Evolutionary conservation across 2,888 invertebrate species (phyloP).

Genomic region (Eupithecia abbreviata): DNA sequence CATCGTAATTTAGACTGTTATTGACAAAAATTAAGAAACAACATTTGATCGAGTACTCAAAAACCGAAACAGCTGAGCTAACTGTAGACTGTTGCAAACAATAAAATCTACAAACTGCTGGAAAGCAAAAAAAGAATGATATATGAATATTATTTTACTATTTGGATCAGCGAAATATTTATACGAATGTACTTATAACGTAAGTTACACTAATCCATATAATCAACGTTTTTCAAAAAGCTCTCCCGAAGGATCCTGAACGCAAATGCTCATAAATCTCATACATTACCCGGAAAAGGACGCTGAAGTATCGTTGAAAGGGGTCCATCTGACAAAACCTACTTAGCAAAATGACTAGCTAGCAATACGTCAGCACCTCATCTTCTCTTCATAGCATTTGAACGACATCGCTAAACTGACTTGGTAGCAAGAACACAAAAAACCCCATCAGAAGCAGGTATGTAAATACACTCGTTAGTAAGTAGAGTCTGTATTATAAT

Average conservation of each 20-base stretch:
- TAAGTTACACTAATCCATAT: not conserved
- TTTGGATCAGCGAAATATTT: not conserved
- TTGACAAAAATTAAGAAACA: not conserved
- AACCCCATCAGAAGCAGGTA: constrained; percentile 34
- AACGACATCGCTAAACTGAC: no score
- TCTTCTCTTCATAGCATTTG: no score
- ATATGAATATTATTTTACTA: not conserved
- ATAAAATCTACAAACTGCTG: not conserved
- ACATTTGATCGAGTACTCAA: not conserved
- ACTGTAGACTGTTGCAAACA: not conserved
- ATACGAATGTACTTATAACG: not conserved
- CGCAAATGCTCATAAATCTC: constrained; percentile 18
- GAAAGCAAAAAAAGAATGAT: not conserved
- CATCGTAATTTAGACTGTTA: not conserved
- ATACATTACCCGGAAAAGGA: constrained; percentile 14
- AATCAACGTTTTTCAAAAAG: not conserved
- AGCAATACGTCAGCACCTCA: no score
- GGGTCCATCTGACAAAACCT: no score
- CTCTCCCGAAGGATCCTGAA: not conserved
- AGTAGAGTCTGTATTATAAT: constrained; percentile 65
- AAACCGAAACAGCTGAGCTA: not conserved
- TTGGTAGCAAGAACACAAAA: constrained; percentile 30
- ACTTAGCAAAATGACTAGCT: no score
- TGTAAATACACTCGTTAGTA: constrained; percentile 42
- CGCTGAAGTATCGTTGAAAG: constrained; percentile 26